phyloP scores from a whole-genome alignment of 2,113 vertebrate species.

The Bombycilla garrulus region DNA sequence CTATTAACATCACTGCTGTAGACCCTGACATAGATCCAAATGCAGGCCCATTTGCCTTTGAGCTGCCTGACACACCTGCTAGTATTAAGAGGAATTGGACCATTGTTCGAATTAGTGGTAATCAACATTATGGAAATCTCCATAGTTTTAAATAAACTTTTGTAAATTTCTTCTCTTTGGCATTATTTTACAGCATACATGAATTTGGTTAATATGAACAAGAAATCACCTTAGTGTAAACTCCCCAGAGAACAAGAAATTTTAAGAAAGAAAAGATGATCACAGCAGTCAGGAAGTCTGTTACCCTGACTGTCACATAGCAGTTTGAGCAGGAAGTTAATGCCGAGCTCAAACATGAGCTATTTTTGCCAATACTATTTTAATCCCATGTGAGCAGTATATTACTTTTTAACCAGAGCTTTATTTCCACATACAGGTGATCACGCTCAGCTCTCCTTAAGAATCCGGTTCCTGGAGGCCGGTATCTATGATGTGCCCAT shows the following conservation, averaged over 20 bases:
- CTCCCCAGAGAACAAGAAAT: neutral
- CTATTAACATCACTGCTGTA: constrained; percentile 94
- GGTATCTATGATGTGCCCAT: constrained; percentile 94
- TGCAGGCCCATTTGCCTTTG: constrained; percentile 94
- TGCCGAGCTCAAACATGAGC: neutral
- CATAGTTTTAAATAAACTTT: neutral
- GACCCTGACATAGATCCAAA: constrained; percentile 94
- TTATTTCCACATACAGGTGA: constrained; percentile 78
- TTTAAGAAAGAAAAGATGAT: neutral
- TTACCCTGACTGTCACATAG: neutral
- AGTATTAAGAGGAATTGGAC: constrained; percentile 95
- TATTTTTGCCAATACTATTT: neutral
- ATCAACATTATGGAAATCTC: neutral
- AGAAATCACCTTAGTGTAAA: neutral
- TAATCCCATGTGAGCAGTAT: neutral
- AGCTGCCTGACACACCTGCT: constrained; percentile 83
- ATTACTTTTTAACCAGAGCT: neutral
- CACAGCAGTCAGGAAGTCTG: neutral
- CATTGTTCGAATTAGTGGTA: constrained; percentile 90
- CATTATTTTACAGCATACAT: neutral
- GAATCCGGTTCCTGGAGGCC: constrained; percentile 89
- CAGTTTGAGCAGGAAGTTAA: neutral
- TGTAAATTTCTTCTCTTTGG: neutral
- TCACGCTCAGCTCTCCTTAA: constrained; percentile 89
- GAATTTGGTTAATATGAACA: neutral